Base-by-base conservation (phyloP, 2,888 invertebrate genomes). In the Brenthis hecate region DNA sequence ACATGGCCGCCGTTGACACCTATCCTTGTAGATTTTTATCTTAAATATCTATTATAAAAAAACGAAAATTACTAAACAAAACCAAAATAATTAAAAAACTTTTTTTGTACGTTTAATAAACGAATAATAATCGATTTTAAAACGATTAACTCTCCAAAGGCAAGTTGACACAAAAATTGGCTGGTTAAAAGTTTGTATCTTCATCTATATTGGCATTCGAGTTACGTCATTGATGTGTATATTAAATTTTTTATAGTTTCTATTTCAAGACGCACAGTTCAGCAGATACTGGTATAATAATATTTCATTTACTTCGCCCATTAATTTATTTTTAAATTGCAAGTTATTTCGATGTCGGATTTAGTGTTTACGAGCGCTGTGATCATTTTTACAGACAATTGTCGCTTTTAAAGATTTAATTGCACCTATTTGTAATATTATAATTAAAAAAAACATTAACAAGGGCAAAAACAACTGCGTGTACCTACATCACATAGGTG, bases 1-100 rank as follows among this genome's bases (percentile, higher is more conserved):
- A 84, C 81, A 82, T 82, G 82, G 80, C 80, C 79, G 77, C 84
- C 77, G 83, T 78, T 83, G 80, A 82, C 88, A 84, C 85, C 84
- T 86, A 83, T 81, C 81, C 80, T 84, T 82, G 82, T 85, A 87
- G 87, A 85, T 88, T 87, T 19, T 85, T 85, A 88, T 87, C 86
- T 83, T 82, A 56, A 51, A 67, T 61, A 36, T 32, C 51, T 50
- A 61, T 61, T 62, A 51, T 53, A 43, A 62, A 60, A 50, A n/a
- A 28, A 28, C 28, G 50, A 11, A 43, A 43, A 8, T 43, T 43
- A 43, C 11, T 43, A 8, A 11, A 11, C 11, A 8, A 11, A 43
- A 0, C 8, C 56, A 55, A 3, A 5, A 28, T 4, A 56, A 56
- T 19, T 36, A 36, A 16, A 11, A 28, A 32, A 14, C 6, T 0